These are phyloP conservation scores for Brachionus paranguensis DNA, from an alignment of 1,140 invertebrate genomes.

Conservation along the genomic window DNA sequence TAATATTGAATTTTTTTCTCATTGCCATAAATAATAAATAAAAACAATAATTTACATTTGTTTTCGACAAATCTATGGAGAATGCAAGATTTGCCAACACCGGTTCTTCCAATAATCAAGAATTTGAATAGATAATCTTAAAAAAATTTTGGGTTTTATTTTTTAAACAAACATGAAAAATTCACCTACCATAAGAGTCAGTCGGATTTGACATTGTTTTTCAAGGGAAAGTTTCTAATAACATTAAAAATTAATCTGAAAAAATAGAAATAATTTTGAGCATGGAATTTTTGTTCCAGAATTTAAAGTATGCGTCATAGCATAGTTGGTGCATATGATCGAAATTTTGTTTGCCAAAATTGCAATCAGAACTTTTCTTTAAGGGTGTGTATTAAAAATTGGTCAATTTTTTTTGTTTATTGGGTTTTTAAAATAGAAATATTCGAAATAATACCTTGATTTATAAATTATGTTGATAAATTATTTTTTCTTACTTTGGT, in stretches of 20 bases:
- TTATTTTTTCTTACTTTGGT: background rate
- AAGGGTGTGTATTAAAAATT: background rate
- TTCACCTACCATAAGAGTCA: background rate
- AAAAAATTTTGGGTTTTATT: constrained; percentile 32
- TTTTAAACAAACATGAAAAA: background rate
- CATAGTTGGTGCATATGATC: background rate
- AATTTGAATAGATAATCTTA: constrained; percentile 76
- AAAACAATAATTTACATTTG: constrained; percentile 48
- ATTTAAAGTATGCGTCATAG: background rate
- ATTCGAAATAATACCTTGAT: background rate
- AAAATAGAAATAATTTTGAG: background rate
- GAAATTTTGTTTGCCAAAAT: background rate
- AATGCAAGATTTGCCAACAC: constrained; percentile 62
- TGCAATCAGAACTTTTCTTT: background rate
- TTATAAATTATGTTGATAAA: background rate
- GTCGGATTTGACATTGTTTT: background rate
- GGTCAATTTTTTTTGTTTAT: background rate
- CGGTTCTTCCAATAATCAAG: constrained; percentile 68
- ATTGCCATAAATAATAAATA: no score
- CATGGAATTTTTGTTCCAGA: background rate
- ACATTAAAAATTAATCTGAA: background rate
- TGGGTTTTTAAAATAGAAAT: background rate
- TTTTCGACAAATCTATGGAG: constrained; percentile 56
- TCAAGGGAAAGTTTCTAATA: background rate
- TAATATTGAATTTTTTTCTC: no score